Conservation (phyloP, 2,888 invertebrate species). For the Lasioglossum lativentre region DNA sequence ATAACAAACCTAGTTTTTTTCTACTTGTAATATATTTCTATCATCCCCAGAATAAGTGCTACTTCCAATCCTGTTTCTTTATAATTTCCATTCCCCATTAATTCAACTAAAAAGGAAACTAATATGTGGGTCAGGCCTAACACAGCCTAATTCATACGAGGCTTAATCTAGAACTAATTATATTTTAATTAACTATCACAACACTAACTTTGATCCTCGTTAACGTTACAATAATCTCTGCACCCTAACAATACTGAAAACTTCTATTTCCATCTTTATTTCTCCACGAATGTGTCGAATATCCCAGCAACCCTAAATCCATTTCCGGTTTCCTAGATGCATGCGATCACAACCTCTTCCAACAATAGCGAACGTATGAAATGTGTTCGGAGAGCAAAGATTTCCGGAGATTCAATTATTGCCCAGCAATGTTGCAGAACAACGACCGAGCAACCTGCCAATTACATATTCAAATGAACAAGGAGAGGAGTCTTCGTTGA, state of each 20-base stretch:
- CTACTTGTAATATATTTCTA: not conserved
- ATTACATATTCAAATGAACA: not conserved
- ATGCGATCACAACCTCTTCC: conserved; percentile 24
- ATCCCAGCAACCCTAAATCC: not conserved
- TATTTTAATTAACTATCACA: not conserved
- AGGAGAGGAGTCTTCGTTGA: not conserved
- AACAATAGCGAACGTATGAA: not conserved
- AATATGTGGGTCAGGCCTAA: not conserved
- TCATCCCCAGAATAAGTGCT: not conserved
- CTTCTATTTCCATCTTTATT: not conserved
- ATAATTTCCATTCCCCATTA: not conserved
- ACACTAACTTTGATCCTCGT: not conserved
- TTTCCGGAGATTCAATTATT: not conserved
- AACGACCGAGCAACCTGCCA: not conserved
- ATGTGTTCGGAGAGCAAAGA: not conserved
- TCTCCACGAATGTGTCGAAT: not conserved
- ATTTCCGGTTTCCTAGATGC: not conserved
- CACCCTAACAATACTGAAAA: not conserved
- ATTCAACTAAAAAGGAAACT: not conserved
- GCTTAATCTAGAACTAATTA: not conserved
- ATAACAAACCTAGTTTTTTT: not conserved
- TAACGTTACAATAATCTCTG: not conserved
- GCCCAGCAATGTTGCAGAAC: not conserved
- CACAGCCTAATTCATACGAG: not conserved
- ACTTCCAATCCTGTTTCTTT: not conserved